A percentile compares a stretch with the other conserved stretches of the same genome.
Conservation (phyloP, 30 jellyfish, hydroid and myxozoan species). For the Mastigias papua region DNA sequence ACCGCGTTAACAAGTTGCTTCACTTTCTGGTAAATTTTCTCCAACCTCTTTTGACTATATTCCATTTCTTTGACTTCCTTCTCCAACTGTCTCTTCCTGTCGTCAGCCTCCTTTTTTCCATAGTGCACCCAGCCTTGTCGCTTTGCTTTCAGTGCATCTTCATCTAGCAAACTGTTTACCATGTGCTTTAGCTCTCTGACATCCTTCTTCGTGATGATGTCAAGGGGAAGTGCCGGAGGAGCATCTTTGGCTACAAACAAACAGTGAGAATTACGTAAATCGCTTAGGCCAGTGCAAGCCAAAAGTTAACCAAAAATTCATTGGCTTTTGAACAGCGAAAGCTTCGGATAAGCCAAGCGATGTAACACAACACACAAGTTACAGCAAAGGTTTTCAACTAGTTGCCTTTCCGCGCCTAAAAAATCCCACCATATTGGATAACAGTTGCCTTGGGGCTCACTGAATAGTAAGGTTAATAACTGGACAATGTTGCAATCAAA, state of each 20-base stretch:
- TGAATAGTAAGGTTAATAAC: too few relatives aligned
- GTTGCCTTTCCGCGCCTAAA: too few relatives aligned
- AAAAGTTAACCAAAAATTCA: too few relatives aligned
- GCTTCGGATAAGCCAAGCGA: too few relatives aligned
- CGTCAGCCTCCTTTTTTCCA: constrained; percentile 25
- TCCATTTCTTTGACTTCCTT: not conserved
- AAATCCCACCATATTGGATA: too few relatives aligned
- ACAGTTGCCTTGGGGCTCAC: too few relatives aligned
- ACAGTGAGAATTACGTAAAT: too few relatives aligned
- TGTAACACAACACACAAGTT: too few relatives aligned
- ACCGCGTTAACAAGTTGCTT: not conserved
- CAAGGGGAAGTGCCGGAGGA: constrained; percentile 56
- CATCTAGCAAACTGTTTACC: constrained; percentile 7
- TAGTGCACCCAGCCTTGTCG: constrained; percentile 39
- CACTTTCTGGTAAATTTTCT: not conserved
- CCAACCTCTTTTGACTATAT: constrained; percentile 1
- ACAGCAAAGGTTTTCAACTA: too few relatives aligned
- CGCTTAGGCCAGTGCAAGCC: too few relatives aligned
- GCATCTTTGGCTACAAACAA: constrained; percentile 12
- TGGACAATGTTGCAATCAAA: too few relatives aligned
- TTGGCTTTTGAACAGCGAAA: too few relatives aligned
- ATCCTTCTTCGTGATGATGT: not conserved
- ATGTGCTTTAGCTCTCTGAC: not conserved
- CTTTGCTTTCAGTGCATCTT: constrained; percentile 9
- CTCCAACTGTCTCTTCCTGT: not conserved